These are phyloP conservation scores for Chionodraco myersi DNA, from an alignment of 2,113 vertebrate genomes.

Conservation along the genomic window DNA sequence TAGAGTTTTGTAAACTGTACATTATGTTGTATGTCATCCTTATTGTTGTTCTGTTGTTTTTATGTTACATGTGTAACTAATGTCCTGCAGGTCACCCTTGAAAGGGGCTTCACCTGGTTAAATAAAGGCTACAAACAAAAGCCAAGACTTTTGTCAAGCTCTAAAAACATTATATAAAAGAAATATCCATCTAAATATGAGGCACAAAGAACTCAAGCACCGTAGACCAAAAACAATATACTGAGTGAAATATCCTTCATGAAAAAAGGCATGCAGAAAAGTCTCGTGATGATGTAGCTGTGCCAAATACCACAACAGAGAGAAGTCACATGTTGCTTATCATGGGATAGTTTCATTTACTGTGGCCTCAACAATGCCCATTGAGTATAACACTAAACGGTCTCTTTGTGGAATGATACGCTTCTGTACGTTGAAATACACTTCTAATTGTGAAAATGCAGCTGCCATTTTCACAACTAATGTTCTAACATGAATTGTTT, in stretches of 20 bases:
- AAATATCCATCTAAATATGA: not conserved
- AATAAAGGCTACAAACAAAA: too few species aligned
- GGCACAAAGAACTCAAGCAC: not conserved
- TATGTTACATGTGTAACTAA: too few species aligned
- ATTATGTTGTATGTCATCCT: too few species aligned
- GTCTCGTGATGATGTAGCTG: conserved; percentile 22
- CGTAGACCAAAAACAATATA: not conserved
- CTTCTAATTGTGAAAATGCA: not conserved
- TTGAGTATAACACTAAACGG: not conserved
- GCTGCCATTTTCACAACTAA: not conserved
- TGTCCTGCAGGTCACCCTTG: too few species aligned
- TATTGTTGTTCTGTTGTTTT: too few species aligned
- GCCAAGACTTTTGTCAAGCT: too few species aligned
- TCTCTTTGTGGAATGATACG: not conserved
- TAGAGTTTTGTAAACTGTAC: too few species aligned
- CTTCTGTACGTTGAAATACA: too few species aligned
- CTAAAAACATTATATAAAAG: too few species aligned
- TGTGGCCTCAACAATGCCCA: not conserved
- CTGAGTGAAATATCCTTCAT: not conserved
- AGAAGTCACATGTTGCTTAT: conserved; percentile 31
- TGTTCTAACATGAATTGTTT: not conserved
- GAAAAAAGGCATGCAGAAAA: not conserved
- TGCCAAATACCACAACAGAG: conserved; percentile 23
- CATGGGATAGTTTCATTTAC: conserved; percentile 15
- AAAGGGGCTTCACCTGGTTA: too few species aligned